A percentile compares a stretch with the other conserved stretches of the same genome.
phyloP scores from a whole-genome alignment of 2,113 vertebrate species.

The Callospermophilus lateralis region DNA sequence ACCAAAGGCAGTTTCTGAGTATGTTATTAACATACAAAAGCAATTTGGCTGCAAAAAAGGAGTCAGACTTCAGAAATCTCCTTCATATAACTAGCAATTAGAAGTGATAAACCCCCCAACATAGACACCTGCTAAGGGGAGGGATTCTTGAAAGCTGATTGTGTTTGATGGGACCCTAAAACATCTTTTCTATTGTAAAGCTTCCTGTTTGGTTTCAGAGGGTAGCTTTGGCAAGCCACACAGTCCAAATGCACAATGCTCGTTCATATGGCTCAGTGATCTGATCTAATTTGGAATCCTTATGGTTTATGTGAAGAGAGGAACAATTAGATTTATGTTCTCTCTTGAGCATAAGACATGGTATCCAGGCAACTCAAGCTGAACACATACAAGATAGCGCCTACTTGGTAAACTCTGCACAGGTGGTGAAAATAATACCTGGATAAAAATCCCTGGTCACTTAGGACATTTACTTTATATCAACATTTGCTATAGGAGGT shows the following conservation, averaged over 20 bases:
- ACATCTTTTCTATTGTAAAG: not conserved
- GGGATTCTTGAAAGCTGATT: not conserved
- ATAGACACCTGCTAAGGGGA: not conserved
- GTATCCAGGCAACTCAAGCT: constrained; percentile 59
- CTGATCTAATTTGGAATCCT: constrained; percentile 58
- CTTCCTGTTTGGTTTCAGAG: not conserved
- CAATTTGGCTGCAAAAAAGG: not conserved
- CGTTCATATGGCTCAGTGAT: not conserved
- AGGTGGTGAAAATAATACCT: constrained; percentile 86
- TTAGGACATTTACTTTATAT: constrained; percentile 81
- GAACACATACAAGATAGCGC: constrained; percentile 70
- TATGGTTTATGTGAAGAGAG: constrained; percentile 60
- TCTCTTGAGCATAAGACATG: not conserved
- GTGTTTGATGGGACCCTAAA: not conserved
- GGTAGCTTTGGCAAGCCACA: constrained; percentile 15
- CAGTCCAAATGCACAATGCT: not conserved
- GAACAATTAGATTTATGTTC: constrained; percentile 70
- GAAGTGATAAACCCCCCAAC: not conserved
- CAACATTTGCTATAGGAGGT: constrained; percentile 86
- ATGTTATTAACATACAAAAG: not conserved
- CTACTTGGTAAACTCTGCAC: constrained; percentile 86
- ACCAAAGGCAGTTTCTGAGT: not conserved
- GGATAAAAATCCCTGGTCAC: constrained; percentile 84
- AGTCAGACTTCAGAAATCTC: not conserved
- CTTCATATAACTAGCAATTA: not conserved